Evolutionary conservation across 2,113 vertebrate genomes (phyloP).

Genomic region (Alexandromys fortis): DNA sequence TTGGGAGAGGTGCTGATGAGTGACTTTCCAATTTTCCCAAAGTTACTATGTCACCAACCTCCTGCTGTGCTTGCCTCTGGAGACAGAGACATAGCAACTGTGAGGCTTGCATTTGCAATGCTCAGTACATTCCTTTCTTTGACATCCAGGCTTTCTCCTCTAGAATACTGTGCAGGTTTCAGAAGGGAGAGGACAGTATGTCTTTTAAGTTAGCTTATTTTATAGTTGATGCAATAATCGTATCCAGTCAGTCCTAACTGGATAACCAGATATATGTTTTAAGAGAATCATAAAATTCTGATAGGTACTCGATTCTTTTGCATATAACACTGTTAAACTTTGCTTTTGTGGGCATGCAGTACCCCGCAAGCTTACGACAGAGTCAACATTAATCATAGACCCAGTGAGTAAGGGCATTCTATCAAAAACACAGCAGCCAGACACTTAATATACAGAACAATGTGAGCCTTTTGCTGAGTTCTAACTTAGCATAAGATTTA

Average conservation of each 20-base stretch:
- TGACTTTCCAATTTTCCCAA: neutral
- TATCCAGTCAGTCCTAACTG: neutral
- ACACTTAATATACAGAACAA: neutral
- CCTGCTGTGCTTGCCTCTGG: neutral
- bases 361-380: neutral
- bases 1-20: neutral
- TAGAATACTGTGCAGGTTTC: neutral
- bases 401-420: neutral
- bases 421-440: neutral
- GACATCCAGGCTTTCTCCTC: neutral
- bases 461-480: neutral
- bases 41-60: neutral
- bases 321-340: neutral
- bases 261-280: neutral
- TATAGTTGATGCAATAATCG: neutral
- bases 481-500: neutral
- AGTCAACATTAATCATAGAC: neutral
- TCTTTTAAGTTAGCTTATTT: neutral
- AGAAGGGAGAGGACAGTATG: rapidly evolving
- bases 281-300: neutral
- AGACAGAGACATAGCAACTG: rapidly evolving
- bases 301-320: neutral
- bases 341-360: rapidly evolving
- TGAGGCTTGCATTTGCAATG: neutral
- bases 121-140: rapidly evolving